Percentiles rank a stretch among this genome's conserved stretches.
These are phyloP conservation scores for Limenitis camilla DNA, from an alignment of 2,888 invertebrate genomes.

Conservation along the genomic window DNA sequence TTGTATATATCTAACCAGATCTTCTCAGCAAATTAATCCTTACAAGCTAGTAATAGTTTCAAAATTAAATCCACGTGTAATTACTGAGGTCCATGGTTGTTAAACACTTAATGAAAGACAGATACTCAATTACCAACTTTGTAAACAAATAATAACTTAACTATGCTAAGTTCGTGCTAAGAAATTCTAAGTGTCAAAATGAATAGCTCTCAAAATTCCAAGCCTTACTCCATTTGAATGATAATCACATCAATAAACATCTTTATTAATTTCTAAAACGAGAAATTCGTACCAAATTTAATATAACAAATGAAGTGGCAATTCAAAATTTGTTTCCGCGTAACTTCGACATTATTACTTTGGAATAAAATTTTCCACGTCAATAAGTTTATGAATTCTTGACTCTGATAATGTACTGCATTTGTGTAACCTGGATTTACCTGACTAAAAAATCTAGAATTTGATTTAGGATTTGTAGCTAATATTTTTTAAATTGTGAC, in stretches of 20 bases:
- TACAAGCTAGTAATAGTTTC: no score
- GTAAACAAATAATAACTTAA: no score
- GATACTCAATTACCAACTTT: no score
- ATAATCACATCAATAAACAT: constrained; percentile 23
- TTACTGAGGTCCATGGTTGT: no score
- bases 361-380: constrained; percentile 4
- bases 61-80: no score
- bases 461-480: no score
- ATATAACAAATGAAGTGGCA: constrained; percentile 12
- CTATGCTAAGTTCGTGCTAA: background rate
- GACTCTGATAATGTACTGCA: background rate
- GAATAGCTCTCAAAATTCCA: constrained; percentile 18
- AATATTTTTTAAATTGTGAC: no score
- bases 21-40: no score
- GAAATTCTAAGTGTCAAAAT: background rate
- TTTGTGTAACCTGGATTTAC: no score
- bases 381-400: background rate
- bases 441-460: no score
- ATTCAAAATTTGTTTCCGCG: constrained; percentile 6
- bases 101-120: no score
- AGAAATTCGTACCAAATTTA: constrained; percentile 16
- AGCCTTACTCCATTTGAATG: constrained; percentile 20
- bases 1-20: no score
- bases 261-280: constrained; percentile 22
- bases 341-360: constrained; percentile 7